Conservation (phyloP, 2,888 invertebrate species). For the Lycophotia porphyrea region DNA sequence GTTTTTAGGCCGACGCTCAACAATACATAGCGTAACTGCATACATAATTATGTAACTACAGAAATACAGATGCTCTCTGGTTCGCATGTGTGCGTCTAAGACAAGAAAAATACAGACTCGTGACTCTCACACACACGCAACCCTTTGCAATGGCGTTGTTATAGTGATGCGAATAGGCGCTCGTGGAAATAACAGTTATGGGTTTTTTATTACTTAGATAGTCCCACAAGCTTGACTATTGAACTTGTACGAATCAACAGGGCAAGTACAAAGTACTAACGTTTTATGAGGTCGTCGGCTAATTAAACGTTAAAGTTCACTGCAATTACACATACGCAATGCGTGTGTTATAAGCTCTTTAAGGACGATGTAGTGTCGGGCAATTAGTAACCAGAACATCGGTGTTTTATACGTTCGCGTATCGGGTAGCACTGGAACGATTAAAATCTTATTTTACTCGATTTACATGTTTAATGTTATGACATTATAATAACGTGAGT, state of each 20-base stretch:
- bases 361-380: conserved; percentile 59
- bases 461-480: conserved; percentile 65
- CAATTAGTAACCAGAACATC: conserved; percentile 53
- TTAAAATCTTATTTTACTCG: conserved; percentile 58
- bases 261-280: conserved; percentile 53
- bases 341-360: conserved; percentile 47
- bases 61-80: conserved; percentile 47
- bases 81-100: conserved; percentile 67
- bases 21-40: conserved; percentile 62
- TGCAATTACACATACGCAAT: conserved; percentile 61
- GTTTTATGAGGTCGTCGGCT: conserved; percentile 59
- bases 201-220: conserved; percentile 65
- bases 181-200: conserved; percentile 69
- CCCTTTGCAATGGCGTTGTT: conserved; percentile 63
- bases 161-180: conserved; percentile 71
- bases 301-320: conserved; percentile 57
- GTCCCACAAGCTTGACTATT: conserved; percentile 61
- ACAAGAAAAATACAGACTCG: conserved; percentile 70
- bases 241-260: conserved; percentile 66
- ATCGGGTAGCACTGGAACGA: conserved; percentile 35
- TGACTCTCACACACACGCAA: conserved; percentile 74
- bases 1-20: conserved; percentile 44
- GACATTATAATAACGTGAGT: conserved; percentile 59
- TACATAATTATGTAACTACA: conserved; percentile 69
- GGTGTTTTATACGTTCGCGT: conserved; percentile 40